Evolutionary conservation across 2,888 invertebrate genomes (phyloP).

Genomic region (Neria commutata): DNA sequence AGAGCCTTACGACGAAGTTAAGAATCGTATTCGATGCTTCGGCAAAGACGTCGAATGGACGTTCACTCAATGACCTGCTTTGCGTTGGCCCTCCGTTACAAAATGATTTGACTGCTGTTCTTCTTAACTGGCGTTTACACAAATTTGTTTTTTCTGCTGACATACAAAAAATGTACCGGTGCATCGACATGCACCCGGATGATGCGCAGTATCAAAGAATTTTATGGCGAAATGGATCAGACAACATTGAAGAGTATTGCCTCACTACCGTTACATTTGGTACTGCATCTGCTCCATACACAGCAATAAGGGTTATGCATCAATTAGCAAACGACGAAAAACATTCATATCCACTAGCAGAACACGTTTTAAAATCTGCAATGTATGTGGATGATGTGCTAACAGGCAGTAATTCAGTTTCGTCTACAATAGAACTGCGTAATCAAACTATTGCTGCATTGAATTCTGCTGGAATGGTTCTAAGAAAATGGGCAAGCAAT

Average conservation of each 20-base stretch:
- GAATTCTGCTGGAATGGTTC: slow-evolving; percentile 6
- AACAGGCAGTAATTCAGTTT: too few species aligned
- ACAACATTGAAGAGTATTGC: neutral
- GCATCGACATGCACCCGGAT: too few species aligned
- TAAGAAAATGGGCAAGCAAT: slow-evolving; percentile 8
- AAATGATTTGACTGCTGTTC: neutral
- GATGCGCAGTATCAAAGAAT: too few species aligned
- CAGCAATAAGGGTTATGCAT: slow-evolving; percentile 1
- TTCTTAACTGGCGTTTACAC: neutral
- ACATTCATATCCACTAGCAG: neutral
- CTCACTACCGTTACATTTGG: neutral
- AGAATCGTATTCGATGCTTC: slow-evolving; percentile 3
- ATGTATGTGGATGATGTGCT: neutral
- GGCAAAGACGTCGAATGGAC: neutral
- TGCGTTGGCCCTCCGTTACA: neutral
- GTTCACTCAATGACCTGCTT: neutral
- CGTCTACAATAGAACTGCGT: too few species aligned
- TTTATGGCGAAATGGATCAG: neutral
- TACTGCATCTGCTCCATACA: slow-evolving; percentile 1
- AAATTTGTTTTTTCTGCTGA: neutral
- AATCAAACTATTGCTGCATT: too few species aligned
- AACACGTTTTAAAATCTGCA: neutral
- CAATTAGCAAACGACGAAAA: neutral
- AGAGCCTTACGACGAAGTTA: slow-evolving; percentile 3
- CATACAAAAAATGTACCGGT: neutral